Percentiles rank a stretch among this genome's conserved stretches.
phyloP scores from a whole-genome alignment of 2,797 vertebrate species.

The Hirundo rustica region DNA sequence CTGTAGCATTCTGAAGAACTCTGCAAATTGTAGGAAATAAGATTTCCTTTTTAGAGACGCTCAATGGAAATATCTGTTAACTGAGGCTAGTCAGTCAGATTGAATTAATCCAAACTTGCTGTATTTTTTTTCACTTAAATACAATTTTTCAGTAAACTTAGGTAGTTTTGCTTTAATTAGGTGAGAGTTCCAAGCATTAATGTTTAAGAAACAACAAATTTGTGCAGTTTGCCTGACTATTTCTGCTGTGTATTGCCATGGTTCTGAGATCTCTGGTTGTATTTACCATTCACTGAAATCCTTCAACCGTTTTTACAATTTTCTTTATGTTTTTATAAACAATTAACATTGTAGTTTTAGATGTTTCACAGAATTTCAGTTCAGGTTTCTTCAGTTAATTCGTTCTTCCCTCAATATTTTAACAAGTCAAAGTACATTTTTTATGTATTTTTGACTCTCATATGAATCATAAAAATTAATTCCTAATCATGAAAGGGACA shows the following conservation, averaged over 20 bases:
- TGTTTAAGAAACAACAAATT: not conserved
- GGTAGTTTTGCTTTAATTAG: not conserved
- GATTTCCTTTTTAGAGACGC: not conserved
- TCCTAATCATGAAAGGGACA: not conserved
- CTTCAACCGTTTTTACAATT: not conserved
- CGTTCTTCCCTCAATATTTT: not conserved
- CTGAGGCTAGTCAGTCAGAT: not conserved
- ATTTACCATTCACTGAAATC: not conserved
- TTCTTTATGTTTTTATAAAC: not conserved
- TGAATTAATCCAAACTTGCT: not conserved
- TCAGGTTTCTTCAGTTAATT: not conserved
- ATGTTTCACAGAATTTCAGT: not conserved
- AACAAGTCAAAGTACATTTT: not conserved
- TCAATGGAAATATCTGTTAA: not conserved
- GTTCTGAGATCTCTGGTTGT: not conserved
- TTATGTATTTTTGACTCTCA: not conserved
- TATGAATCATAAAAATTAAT: not conserved
- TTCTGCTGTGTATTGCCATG: not conserved
- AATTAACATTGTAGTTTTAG: not conserved
- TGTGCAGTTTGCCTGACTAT: not conserved
- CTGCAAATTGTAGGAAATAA: not conserved
- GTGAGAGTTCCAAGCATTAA: not conserved
- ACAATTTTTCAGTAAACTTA: not conserved
- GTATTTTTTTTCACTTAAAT: not conserved
- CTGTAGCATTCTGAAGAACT: not conserved